Percentiles rank a stretch among this genome's conserved stretches.
These are phyloP conservation scores for Perca fluviatilis DNA, from an alignment of 2,113 vertebrate genomes.

Conservation along the genomic window DNA sequence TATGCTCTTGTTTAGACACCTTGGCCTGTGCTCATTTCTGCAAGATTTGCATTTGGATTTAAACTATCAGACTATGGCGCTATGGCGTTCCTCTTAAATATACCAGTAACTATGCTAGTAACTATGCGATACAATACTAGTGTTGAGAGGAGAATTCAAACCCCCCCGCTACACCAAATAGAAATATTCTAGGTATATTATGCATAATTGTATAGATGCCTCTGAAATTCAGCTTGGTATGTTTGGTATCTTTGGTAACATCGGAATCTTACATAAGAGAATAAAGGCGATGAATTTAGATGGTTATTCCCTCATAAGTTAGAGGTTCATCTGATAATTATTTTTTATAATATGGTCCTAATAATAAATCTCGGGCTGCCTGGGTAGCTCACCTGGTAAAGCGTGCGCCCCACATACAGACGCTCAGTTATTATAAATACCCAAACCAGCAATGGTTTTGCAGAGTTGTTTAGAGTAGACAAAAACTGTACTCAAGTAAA, in stretches of 20 bases:
- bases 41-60: slow-evolving; percentile 8
- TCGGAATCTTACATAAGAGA: background rate
- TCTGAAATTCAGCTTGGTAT: background rate
- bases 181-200: background rate
- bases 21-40: slow-evolving; percentile 16
- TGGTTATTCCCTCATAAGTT: no score
- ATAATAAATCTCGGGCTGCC: background rate
- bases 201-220: slow-evolving; percentile 24
- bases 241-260: background rate
- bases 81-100: background rate
- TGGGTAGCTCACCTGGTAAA: no score
- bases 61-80: slow-evolving; percentile 1
- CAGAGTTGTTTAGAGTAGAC: no score
- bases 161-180: background rate
- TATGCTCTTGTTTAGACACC: slow-evolving; percentile 28
- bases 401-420: no score
- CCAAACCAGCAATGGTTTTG: no score
- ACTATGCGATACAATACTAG: background rate
- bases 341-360: background rate
- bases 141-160: background rate
- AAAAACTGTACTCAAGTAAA: no score
- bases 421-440: no score
- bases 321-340: background rate
- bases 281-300: no score
- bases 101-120: background rate